These are phyloP conservation scores for Dendroctonus valens DNA, from an alignment of 1,140 invertebrate genomes.

Conservation along the genomic window DNA sequence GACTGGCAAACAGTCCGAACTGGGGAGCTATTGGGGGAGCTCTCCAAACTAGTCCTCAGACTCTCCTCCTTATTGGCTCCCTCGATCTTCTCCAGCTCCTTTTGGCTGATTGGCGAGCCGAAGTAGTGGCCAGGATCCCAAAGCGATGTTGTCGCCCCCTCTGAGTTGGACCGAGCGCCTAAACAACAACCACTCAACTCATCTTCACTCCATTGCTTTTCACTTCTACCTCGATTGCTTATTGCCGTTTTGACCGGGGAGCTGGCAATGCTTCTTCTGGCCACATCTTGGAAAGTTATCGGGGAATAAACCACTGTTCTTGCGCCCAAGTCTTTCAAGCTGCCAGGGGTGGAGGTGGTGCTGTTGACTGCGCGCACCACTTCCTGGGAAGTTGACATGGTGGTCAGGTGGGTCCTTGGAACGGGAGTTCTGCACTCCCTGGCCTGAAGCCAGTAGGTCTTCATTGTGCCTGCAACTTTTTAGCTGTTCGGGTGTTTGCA, in stretches of 20 bases:
- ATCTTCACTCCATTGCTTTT: too few relatives aligned
- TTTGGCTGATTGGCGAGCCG: conserved; percentile 34
- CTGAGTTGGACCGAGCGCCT: conserved; percentile 61
- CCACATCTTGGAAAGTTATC: conserved; percentile 81
- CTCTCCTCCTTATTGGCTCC: not conserved
- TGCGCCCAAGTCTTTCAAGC: conserved; percentile 47
- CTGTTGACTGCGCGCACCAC: conserved; percentile 34
- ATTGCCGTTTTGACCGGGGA: conserved; percentile 60
- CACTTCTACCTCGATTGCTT: conserved; percentile 50
- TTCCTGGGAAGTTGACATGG: conserved; percentile 43
- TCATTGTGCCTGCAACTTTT: conserved; percentile 74
- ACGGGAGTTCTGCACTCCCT: conserved; percentile 60
- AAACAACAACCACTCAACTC: too few relatives aligned
- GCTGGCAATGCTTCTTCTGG: conserved; percentile 68
- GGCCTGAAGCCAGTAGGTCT: conserved; percentile 86
- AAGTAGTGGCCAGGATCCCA: conserved; percentile 44
- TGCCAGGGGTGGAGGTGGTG: conserved; percentile 30
- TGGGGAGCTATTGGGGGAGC: conserved; percentile 10
- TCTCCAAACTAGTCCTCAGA: conserved; percentile 8
- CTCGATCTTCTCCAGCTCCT: not conserved
- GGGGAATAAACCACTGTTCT: conserved; percentile 70
- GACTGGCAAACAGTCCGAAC: not conserved
- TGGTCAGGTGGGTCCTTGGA: conserved; percentile 22
- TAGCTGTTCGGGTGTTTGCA: conserved; percentile 7
- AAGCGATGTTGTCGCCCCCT: conserved; percentile 54